A percentile compares a stretch with the other conserved stretches of the same genome.
These are phyloP conservation scores for Anguilla rostrata DNA, from an alignment of 2,113 vertebrate species.

Conservation along the genomic window DNA sequence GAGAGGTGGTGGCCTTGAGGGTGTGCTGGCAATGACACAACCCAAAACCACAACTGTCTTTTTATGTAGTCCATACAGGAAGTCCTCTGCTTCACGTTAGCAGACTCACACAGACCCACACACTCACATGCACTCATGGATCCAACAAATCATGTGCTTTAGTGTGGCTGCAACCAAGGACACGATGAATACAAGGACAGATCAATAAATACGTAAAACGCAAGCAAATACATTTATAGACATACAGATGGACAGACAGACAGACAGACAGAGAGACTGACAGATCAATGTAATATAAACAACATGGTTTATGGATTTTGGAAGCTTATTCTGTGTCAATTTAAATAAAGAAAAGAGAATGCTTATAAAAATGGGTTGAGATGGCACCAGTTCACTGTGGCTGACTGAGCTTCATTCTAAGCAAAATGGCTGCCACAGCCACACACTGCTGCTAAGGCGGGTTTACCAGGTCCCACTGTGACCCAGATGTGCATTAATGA, in stretches of 20 bases:
- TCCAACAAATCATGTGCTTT: neutral
- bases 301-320: neutral
- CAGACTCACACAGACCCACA: neutral
- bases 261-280: neutral
- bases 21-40: neutral
- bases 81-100: neutral
- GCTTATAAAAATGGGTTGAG: neutral
- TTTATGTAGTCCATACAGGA: neutral
- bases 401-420: constrained; percentile 5
- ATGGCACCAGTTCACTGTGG: neutral
- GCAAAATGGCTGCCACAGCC: too few relatives aligned
- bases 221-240: neutral
- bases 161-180: neutral
- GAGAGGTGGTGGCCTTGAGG: neutral
- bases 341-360: neutral
- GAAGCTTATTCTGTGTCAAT: neutral
- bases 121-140: neutral
- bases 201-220: neutral
- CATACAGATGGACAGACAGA: neutral
- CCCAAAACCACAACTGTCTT: constrained; percentile 1
- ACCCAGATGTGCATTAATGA: constrained; percentile 28
- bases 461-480: constrained; percentile 13
- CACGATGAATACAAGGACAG: neutral
- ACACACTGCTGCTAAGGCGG: neutral
- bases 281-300: neutral